Evolutionary conservation across 37 sponge, comb jelly and placozoan genomes (phyloP).

Genomic region (Spongilla lacustris): DNA sequence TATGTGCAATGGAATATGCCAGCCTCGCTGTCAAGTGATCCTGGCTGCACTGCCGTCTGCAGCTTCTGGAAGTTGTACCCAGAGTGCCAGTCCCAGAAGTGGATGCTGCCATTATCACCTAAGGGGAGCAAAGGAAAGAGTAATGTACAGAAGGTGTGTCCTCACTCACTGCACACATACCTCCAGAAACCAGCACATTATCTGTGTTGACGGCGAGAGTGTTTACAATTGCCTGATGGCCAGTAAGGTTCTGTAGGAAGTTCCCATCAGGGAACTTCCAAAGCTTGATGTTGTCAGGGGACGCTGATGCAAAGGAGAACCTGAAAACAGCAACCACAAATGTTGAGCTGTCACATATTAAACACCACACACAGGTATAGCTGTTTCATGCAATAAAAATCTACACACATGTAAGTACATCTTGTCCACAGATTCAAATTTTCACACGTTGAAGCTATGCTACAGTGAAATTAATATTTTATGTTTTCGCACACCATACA

Average conservation of each 20-base stretch:
- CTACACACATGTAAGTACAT: too few species aligned
- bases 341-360: too few species aligned
- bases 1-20: conserved; percentile 88
- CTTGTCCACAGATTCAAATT: too few species aligned
- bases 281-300: conserved; percentile 97
- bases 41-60: conserved; percentile 92
- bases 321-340: too few species aligned
- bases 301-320: conserved; percentile 91
- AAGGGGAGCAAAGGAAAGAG: neutral
- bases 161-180: too few species aligned
- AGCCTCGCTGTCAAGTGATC: conserved; percentile 97
- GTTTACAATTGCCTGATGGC: conserved; percentile 95
- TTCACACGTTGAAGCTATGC: too few species aligned
- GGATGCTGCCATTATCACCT: conserved; percentile 96
- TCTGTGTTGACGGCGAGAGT: conserved; percentile 89
- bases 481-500: too few species aligned
- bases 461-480: too few species aligned
- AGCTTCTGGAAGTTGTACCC: conserved; percentile 97
- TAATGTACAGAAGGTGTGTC: neutral
- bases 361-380: too few species aligned
- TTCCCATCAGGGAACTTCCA: conserved; percentile 99
- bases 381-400: neutral
- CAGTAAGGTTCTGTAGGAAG: conserved; percentile 96
- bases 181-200: conserved; percentile 93
- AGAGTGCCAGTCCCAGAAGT: conserved; percentile 99